Percentiles rank a stretch among this genome's conserved stretches.
Evolutionary conservation across 2,113 vertebrate species (phyloP).

Genomic region (Clupea harengus): DNA sequence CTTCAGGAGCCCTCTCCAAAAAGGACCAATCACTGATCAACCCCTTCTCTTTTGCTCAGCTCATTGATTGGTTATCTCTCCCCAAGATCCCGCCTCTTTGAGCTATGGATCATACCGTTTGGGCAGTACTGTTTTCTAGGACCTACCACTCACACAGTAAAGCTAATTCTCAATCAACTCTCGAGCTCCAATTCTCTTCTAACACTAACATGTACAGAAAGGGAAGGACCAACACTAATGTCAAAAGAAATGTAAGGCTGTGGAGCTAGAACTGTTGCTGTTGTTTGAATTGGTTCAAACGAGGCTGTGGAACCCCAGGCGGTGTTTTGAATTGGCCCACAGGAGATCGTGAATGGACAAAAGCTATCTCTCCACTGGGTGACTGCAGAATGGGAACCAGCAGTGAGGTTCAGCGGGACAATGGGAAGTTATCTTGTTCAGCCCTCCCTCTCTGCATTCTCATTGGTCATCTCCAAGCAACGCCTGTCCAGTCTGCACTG

Average conservation of each 20-base stretch:
- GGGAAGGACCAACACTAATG: background rate
- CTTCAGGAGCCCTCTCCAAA: background rate
- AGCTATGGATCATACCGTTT: background rate
- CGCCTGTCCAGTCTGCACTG: constrained; percentile 48
- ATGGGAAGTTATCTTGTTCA: background rate
- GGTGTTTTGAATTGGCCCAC: background rate
- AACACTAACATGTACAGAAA: background rate
- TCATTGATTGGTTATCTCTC: background rate
- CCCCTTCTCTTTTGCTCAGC: background rate
- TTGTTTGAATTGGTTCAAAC: too few relatives aligned
- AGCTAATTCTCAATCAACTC: background rate
- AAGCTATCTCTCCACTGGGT: background rate
- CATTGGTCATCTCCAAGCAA: constrained; percentile 28
- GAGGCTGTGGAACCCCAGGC: too few relatives aligned
- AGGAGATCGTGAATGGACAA: background rate
- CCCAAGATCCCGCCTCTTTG: background rate
- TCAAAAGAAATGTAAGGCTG: background rate
- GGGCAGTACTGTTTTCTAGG: background rate
- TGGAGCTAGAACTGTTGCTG: background rate
- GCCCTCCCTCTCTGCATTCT: constrained; percentile 14
- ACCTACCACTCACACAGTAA: background rate
- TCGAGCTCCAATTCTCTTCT: background rate
- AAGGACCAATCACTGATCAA: background rate
- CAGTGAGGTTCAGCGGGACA: background rate
- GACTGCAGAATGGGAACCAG: background rate